These are phyloP conservation scores for Cosmia trapezina DNA, from an alignment of 2,888 invertebrate genomes.

Conservation along the genomic window DNA sequence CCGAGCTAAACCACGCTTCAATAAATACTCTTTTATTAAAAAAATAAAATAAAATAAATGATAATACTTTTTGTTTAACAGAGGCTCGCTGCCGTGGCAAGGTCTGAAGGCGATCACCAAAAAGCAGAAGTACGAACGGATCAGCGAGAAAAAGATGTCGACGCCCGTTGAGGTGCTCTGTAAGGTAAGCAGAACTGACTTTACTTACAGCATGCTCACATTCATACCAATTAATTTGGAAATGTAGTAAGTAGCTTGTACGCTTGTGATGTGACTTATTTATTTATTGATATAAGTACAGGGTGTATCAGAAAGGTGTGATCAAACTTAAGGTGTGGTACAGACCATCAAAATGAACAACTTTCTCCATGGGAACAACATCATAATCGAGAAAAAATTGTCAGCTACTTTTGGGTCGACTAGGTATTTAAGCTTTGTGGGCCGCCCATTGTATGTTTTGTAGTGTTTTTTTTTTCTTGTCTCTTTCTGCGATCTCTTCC, in stretches of 20 bases:
- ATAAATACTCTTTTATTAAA: no score
- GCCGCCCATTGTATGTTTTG: no score
- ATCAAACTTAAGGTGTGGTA: no score
- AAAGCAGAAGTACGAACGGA: conserved; percentile 99
- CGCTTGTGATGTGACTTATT: neutral
- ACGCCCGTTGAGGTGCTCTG: conserved; percentile 99
- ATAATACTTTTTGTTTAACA: conserved; percentile 66
- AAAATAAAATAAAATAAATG: no score
- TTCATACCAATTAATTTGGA: neutral
- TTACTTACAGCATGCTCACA: neutral
- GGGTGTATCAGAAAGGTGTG: no score
- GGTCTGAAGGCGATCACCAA: conserved; percentile 99
- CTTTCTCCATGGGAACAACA: no score
- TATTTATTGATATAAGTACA: no score
- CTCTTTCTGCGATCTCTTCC: neutral
- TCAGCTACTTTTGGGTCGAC: no score
- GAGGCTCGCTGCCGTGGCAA: conserved; percentile 98
- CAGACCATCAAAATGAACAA: no score
- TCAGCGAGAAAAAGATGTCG: conserved; percentile 99
- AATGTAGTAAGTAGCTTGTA: neutral
- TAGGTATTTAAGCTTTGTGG: no score
- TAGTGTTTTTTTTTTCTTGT: neutral
- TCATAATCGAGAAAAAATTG: no score
- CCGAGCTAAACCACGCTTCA: no score
- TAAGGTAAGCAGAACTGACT: conserved; percentile 91